These are phyloP conservation scores for Oreochromis spilurus DNA, from an alignment of 2,113 vertebrate genomes.

Conservation along the genomic window DNA sequence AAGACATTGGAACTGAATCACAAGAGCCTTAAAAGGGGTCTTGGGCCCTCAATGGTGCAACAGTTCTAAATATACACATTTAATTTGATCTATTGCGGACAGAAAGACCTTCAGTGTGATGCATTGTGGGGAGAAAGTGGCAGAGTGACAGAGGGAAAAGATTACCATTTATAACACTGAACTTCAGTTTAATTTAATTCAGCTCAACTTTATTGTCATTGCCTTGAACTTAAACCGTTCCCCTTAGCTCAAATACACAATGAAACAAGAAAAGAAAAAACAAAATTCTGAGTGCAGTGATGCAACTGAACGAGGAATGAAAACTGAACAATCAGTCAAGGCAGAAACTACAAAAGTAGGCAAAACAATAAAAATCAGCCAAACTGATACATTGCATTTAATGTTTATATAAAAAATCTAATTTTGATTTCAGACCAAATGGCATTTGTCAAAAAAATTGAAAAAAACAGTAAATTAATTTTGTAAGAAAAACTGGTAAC, in stretches of 20 bases:
- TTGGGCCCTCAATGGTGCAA: constrained; percentile 29
- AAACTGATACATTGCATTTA: neutral
- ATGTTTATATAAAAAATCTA: neutral
- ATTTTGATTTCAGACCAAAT: neutral
- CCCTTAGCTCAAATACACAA: neutral
- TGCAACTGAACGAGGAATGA: neutral
- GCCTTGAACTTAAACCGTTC: constrained; percentile 27
- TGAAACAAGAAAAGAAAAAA: neutral
- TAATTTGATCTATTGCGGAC: constrained; percentile 49
- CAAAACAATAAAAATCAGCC: neutral
- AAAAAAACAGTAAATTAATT: rapidly evolving
- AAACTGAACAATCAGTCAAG: neutral
- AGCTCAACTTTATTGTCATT: constrained; percentile 47
- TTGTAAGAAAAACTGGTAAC: neutral
- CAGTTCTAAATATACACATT: constrained; percentile 43
- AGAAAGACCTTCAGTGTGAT: neutral
- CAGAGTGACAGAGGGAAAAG: constrained; percentile 3
- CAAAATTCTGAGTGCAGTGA: neutral
- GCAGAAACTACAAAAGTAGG: neutral
- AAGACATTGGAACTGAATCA: constrained; percentile 46
- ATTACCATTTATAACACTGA: constrained; percentile 41
- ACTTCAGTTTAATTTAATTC: constrained; percentile 39
- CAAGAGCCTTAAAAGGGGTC: constrained; percentile 39
- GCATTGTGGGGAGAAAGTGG: neutral
- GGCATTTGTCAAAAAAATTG: neutral